Evolutionary conservation across 2,113 vertebrate genomes (phyloP).

Genomic region (Oncorhynchus masou): DNA sequence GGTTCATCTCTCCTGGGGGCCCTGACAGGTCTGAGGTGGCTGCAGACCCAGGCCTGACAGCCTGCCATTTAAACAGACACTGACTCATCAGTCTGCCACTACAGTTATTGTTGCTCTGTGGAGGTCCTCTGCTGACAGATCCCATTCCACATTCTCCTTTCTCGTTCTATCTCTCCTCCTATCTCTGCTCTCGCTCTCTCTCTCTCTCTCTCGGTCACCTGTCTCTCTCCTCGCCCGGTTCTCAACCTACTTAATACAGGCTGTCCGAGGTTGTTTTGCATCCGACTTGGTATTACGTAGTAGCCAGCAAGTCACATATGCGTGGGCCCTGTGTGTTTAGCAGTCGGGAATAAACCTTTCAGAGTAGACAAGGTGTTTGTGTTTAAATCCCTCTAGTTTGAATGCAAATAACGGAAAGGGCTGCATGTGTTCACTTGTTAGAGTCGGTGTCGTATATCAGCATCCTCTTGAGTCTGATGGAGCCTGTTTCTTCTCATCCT

Average conservation of each 20-base stretch:
- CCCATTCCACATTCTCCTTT: constrained; percentile 42
- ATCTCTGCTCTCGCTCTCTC: background rate
- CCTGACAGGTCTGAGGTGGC: constrained; percentile 85
- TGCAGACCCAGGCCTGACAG: constrained; percentile 78
- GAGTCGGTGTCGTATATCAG: background rate
- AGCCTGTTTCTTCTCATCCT: too few species aligned
- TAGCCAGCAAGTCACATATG: constrained; percentile 39
- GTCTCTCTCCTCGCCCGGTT: constrained; percentile 2
- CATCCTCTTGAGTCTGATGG: too few species aligned
- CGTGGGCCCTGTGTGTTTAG: constrained; percentile 26
- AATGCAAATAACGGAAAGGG: constrained; percentile 31
- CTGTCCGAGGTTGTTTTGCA: constrained; percentile 39
- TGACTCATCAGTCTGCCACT: constrained; percentile 84
- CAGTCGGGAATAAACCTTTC: constrained; percentile 42
- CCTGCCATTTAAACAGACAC: constrained; percentile 95
- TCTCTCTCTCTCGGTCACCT: background rate
- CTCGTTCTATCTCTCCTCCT: background rate
- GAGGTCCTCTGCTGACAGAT: constrained; percentile 61
- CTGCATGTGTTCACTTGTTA: background rate
- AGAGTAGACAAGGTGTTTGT: constrained; percentile 45
- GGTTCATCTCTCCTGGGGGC: constrained; percentile 84
- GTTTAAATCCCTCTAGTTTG: constrained; percentile 33
- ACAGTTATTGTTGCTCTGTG: constrained; percentile 69
- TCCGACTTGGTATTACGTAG: constrained; percentile 19
- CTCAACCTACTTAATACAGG: too few species aligned